Evolutionary conservation across 2,797 vertebrate genomes (phyloP).

Genomic region (Squalus acanthias): DNA sequence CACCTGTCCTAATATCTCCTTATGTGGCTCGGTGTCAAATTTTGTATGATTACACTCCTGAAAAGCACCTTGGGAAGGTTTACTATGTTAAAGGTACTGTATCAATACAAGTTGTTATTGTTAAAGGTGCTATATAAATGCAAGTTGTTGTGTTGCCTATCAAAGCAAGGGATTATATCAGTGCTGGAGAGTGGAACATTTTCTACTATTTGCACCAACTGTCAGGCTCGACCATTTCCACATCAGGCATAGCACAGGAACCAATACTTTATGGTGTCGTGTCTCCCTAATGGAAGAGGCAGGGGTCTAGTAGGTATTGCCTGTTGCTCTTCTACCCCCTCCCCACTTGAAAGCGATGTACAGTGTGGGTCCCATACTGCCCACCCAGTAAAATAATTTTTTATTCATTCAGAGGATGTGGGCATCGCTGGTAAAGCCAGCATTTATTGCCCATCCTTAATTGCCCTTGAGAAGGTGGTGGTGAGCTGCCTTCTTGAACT

Average conservation of each 20-base stretch:
- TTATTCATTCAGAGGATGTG: too few species aligned
- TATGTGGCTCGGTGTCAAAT: background rate
- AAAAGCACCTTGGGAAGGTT: background rate
- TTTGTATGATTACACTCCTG: background rate
- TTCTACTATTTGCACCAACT: too few species aligned
- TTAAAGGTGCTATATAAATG: too few species aligned
- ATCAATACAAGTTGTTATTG: background rate
- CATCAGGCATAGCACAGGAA: background rate
- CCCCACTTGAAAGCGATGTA: background rate
- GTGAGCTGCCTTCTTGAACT: too few species aligned
- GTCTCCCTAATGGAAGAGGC: background rate
- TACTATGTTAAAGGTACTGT: background rate
- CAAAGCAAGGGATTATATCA: too few species aligned
- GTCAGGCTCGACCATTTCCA: background rate
- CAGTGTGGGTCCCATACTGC: background rate
- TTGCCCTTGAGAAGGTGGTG: too few species aligned
- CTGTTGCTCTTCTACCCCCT: background rate
- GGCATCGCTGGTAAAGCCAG: too few species aligned
- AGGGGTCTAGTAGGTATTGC: background rate
- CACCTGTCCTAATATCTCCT: background rate
- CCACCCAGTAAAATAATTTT: background rate
- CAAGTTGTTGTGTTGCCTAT: too few species aligned
- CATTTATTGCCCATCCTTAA: too few species aligned
- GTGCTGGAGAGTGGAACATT: too few species aligned
- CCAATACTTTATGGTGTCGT: background rate